Percentiles rank a stretch among this genome's conserved stretches.
These are phyloP conservation scores for Cotesia vestalis DNA, from an alignment of 1,140 invertebrate species.

Conservation along the genomic window DNA sequence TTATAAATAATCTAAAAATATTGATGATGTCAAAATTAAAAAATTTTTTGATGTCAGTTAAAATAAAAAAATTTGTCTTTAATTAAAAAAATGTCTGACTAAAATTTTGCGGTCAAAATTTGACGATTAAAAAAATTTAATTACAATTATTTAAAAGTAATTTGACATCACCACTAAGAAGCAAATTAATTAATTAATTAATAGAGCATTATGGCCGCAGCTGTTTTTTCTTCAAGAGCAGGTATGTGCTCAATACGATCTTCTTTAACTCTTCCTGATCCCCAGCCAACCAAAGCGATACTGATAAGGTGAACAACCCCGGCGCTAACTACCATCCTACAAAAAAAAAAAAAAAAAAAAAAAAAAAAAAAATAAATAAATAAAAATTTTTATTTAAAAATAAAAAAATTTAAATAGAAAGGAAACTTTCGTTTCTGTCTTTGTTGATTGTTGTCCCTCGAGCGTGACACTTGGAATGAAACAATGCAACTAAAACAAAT, in stretches of 20 bases:
- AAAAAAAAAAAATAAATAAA: too few species aligned
- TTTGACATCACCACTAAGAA: background rate
- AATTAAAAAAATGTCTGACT: too few species aligned
- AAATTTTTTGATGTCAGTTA: too few species aligned
- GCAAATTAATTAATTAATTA: constrained; percentile 54
- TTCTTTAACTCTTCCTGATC: constrained; percentile 73
- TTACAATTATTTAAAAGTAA: too few species aligned
- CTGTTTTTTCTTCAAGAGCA: constrained; percentile 81
- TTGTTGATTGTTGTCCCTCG: constrained; percentile 24
- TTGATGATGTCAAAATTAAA: too few species aligned
- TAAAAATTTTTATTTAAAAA: too few species aligned
- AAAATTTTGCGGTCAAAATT: too few species aligned
- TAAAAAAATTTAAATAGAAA: background rate
- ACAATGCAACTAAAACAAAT: constrained; percentile 6
- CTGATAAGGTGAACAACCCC: constrained; percentile 77
- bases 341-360: constrained; percentile 43
- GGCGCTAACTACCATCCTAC: constrained; percentile 80
- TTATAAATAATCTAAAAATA: too few species aligned
- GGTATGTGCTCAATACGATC: constrained; percentile 72
- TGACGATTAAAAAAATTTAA: too few species aligned
- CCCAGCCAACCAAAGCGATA: constrained; percentile 78
- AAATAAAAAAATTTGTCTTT: too few species aligned
- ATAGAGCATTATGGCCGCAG: constrained; percentile 86
- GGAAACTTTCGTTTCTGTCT: constrained; percentile 14
- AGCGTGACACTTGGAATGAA: background rate